Base-by-base conservation (phyloP, 1,140 invertebrate species). In the Aphidius ervi region DNA sequence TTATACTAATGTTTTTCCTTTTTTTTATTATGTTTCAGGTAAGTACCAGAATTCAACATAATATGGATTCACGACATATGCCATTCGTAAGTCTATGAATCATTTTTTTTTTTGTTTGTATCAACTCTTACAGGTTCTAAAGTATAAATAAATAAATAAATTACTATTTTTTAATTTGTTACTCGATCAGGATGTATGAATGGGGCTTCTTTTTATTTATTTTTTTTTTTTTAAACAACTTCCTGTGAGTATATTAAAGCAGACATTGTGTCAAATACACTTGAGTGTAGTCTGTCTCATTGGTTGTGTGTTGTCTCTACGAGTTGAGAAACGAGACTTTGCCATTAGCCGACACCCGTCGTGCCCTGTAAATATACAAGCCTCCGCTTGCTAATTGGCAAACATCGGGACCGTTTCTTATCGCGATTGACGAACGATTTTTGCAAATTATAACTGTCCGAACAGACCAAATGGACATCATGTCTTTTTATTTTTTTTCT, bases 391-490 rank as follows among this genome's bases (percentile, higher is more conserved):
- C 70, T 72, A 72, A 72, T 72, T 72, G 69, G 71, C 70, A 71
- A 73, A 73, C 70, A 73, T 71, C 66, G 71, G 63, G 61, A 58
- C 48, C 53, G 53, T 42, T 56, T 61, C 69, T 73, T 71, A 72
- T 72, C 70, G 66, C 65, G 70, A 72, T 72, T 68, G 68, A 61
- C 61, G 59, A 40, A 53, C 63, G 63, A 72, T 72, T 72, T 70
- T 71, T 72, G 67, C 69, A 71, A 72, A 72, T 72, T 66, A 64
- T 64, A 60, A 64, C 58, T 64, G 65, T 64, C 59, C 59, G 48
- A 42, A 9, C 23, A 31, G 23, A 31, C 23, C 23, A 46, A 37
- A 52, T 46, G 65, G 60, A 59, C 56, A 62, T 9, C 41, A 52
- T n/a, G 16, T 57, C 58, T 64, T 47, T 31, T 31, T 23, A 23